phyloP scores from a whole-genome alignment of 2,888 invertebrate genomes.

The Salticus scenicus region DNA sequence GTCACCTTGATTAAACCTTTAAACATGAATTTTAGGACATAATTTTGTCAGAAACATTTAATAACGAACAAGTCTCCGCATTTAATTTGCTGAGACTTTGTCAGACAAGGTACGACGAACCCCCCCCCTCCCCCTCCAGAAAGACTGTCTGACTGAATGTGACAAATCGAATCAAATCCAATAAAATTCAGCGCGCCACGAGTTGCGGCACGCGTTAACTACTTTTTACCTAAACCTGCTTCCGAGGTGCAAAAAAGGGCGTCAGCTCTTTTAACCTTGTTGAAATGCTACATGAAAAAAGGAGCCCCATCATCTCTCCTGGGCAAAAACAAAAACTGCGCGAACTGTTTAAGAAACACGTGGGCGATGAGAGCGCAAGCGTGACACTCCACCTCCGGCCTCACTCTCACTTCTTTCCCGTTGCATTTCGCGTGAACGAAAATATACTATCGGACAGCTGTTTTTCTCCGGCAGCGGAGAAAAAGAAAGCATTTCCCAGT shows the following conservation, averaged over 20 bases:
- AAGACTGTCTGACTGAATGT: too few relatives aligned
- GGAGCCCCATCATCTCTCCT: neutral
- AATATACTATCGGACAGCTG: slow-evolving; percentile 64
- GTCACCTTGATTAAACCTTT: too few relatives aligned
- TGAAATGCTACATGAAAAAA: neutral
- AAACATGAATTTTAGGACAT: too few relatives aligned
- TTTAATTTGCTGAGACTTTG: too few relatives aligned
- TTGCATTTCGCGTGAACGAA: slow-evolving; percentile 54
- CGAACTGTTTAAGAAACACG: slow-evolving; percentile 54
- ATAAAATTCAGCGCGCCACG: too few relatives aligned
- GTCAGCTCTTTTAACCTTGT: slow-evolving; percentile 2
- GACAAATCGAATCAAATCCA: too few relatives aligned
- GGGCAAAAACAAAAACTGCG: slow-evolving; percentile 22
- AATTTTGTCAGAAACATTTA: too few relatives aligned
- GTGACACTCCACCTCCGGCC: slow-evolving; percentile 39
- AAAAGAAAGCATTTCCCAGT: slow-evolving; percentile 36
- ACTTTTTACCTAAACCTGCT: slow-evolving; percentile 6
- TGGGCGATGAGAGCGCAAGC: slow-evolving; percentile 56
- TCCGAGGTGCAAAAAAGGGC: neutral
- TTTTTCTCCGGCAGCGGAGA: slow-evolving; percentile 17
- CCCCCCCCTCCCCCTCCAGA: too few relatives aligned
- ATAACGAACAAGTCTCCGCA: too few relatives aligned
- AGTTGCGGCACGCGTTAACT: neutral
- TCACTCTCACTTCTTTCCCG: neutral
- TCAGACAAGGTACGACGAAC: too few relatives aligned